Evolutionary conservation across 2,113 vertebrate genomes (phyloP).

Genomic region (Gobius niger): DNA sequence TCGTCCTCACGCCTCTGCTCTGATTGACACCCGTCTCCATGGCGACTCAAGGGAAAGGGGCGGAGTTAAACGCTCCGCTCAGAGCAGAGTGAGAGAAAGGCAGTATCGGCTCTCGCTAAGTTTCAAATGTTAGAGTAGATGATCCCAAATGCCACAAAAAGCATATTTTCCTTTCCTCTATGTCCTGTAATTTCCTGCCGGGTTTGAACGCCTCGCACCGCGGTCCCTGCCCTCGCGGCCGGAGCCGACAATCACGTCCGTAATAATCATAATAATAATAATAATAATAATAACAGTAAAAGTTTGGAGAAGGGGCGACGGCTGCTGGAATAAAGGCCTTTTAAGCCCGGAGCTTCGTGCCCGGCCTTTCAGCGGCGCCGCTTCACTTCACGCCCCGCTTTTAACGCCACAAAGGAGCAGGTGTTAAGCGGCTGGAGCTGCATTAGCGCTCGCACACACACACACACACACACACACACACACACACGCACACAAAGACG

Average conservation of each 20-base stretch:
- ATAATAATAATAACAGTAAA: slow-evolving; percentile 41
- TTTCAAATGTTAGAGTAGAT: no score
- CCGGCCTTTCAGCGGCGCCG: slow-evolving; percentile 39
- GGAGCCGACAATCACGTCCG: slow-evolving; percentile 64
- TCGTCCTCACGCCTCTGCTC: no score
- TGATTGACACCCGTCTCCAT: no score
- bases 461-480: slow-evolving; percentile 25
- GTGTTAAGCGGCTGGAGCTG: slow-evolving; percentile 77
- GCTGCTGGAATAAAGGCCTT: slow-evolving; percentile 65
- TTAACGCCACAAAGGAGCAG: slow-evolving; percentile 85
- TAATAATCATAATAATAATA: slow-evolving; percentile 61
- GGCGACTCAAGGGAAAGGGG: no score
- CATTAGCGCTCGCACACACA: slow-evolving; percentile 12
- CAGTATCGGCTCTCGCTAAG: no score
- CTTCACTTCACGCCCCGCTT: slow-evolving; percentile 65
- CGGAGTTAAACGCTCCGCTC: no score
- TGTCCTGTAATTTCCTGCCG: slow-evolving; percentile 71
- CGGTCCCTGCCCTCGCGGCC: slow-evolving; percentile 63
- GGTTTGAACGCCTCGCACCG: slow-evolving; percentile 65
- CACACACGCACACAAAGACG: slow-evolving; percentile 63
- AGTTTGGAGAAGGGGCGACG: slow-evolving; percentile 37
- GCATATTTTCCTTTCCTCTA: slow-evolving; percentile 18
- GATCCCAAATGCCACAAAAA: not conserved
- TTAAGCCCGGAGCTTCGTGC: slow-evolving; percentile 43
- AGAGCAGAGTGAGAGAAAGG: no score